Base-by-base conservation (phyloP, 2,797 vertebrate genomes). In the Borostomias antarcticus region DNA sequence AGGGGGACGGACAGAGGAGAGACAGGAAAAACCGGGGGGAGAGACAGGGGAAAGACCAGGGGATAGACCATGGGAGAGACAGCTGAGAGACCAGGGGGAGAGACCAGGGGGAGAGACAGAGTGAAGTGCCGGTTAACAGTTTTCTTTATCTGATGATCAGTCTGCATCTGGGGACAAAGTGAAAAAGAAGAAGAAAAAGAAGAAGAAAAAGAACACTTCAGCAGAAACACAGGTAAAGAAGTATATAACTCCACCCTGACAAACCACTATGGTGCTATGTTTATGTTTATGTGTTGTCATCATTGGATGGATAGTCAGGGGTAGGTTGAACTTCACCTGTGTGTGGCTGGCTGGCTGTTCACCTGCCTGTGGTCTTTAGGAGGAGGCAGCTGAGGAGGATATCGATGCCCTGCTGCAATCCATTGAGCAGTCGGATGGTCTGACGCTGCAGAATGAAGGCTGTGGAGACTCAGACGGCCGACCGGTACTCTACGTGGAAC, bases 161-260 rank as follows among this genome's bases (percentile, higher is more conserved):
- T 70, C 83, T 35, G 59, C 61, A 65, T 58, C 72, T 29, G 87
- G 82, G 75, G 87, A 92, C 78, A 92, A 92, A 88, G 75, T 85
- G 19, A 92, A 93, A 67, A 98, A 96, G 89, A 98, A 96, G 76
- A 98, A 95, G 80, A 99, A 95, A 89, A 98, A 95, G 86, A 97
- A 92, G 84, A 98, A 94, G 88, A 86, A 86, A 21, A 98, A 94
- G 89, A 89, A 61, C 0, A 11, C 81, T 0, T 1, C 88, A 58
- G 90, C 85, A 64, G 92, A 93, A 17, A 19, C 75, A 73, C 81
- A 76, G 92, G 96, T 98, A 91, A 4, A 50, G 58, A 3, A 6
- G 28, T 15, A 7, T 52, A 26, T 10, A 7, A 15, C 5, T 10
- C 6, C 32, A 4, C n/a, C 1, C 17, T 58, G n/a, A 37, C 19